Base-by-base conservation (phyloP, 2,797 vertebrate genomes). In the Sebastes glaucus region DNA sequence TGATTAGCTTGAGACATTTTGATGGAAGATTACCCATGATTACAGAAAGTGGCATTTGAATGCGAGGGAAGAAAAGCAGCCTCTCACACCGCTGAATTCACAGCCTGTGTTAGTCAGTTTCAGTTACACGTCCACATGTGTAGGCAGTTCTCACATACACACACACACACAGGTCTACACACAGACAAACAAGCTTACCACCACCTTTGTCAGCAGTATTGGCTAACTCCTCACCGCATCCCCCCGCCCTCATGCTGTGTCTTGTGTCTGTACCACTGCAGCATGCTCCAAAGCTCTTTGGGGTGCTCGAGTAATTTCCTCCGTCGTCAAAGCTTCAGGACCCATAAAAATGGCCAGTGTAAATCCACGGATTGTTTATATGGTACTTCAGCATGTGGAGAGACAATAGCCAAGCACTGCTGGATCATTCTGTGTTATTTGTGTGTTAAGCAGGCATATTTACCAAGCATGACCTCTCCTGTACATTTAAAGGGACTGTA, bases 191-290 rank as follows among this genome's bases (percentile, higher is more conserved):
- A 89, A 85, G 83, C 85, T 84, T 76, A 86, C 77, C 72, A 80
- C 70, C 79, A 81, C 71, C 85, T 92, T 88, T 89, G 89, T 95
- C 93, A 95, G 94, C 91, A 92, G 85, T 93, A 93, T 90, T 83
- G 90, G 88, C 88, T 81, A 78, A 82, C 85, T 86, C 74, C 66
- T 79, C 75, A 38, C 80, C 7, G 38, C 81, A 82, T 64, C 74
- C 74, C 71, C 71, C 85, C 66, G 11, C 83, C 79, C 71, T 70
- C 71, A 74, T 84, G 80, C 85, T 84, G 80, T 90, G 81, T 89
- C 83, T 88, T 90, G 84, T 89, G 88, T 80, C 85, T 87, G 81
- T 73, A 86, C 85, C 81, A 85, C 77, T 90, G 84, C 88, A 91
- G 84, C 82, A 86, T 71, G 79, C 77, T 89, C 73, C 76, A 81